phyloP scores from a whole-genome alignment of 2,113 vertebrate genomes.

The Anhinga anhinga region DNA sequence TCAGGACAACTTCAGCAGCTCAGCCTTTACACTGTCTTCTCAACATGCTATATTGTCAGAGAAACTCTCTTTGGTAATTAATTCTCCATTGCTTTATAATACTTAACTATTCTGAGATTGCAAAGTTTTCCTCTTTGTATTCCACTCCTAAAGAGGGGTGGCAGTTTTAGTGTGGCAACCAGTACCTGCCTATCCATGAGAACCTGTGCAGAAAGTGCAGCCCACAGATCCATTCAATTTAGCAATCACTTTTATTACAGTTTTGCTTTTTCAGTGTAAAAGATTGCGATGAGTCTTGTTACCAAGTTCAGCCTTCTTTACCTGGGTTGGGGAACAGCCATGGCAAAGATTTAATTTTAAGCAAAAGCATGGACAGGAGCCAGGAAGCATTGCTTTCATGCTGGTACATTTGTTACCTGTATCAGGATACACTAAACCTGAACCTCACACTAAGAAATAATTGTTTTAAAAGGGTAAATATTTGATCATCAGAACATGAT shows the following conservation, averaged over 20 bases:
- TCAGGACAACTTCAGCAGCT: not conserved
- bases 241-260: not conserved
- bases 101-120: not conserved
- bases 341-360: not conserved
- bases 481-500: not conserved
- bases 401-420: not conserved
- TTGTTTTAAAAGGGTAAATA: constrained; percentile 20
- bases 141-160: not conserved
- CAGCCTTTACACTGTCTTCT: not conserved
- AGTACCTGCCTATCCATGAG: not conserved
- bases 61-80: not conserved
- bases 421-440: not conserved
- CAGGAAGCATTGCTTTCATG: not conserved
- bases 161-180: not conserved
- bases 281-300: not conserved
- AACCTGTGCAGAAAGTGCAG: not conserved
- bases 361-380: not conserved
- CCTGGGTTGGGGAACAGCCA: not conserved
- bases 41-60: not conserved
- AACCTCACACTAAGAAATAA: not conserved
- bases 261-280: not conserved
- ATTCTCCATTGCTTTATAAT: not conserved
- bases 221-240: not conserved
- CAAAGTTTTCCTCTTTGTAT: not conserved
- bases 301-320: not conserved